Evolutionary conservation across 2,113 vertebrate species (phyloP).

Genomic region (Glaucomys volans): DNA sequence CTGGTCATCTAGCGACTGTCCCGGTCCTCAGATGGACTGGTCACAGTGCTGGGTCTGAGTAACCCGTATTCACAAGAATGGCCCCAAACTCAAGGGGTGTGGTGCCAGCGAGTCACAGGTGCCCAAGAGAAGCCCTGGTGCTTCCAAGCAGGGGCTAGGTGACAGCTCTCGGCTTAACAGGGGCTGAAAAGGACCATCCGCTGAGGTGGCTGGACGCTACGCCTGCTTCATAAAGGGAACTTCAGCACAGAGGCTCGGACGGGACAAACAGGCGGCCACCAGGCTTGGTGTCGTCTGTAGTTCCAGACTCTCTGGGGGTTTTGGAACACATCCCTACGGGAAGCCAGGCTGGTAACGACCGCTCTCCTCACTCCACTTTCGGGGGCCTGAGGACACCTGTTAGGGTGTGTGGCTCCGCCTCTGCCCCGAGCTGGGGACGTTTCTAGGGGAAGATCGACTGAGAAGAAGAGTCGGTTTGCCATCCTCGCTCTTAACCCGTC

Average conservation of each 20-base stretch:
- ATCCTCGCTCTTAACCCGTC: constrained; percentile 27
- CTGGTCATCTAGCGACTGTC: background rate
- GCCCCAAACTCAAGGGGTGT: background rate
- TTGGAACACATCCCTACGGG: background rate
- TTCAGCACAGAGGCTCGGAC: no score
- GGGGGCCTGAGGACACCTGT: background rate
- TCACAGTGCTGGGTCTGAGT: background rate
- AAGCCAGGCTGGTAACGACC: background rate
- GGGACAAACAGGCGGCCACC: background rate
- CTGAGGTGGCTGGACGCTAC: no score
- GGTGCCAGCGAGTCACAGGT: background rate
- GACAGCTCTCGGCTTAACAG: background rate
- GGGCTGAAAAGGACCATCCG: background rate
- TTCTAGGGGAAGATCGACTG: background rate
- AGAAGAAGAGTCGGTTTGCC: background rate
- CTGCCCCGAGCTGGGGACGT: background rate
- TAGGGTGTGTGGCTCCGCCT: background rate
- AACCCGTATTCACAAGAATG: background rate
- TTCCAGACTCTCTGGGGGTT: background rate
- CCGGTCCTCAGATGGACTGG: background rate
- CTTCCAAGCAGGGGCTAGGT: background rate
- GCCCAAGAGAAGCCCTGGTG: background rate
- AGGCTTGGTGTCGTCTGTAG: background rate
- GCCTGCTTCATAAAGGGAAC: background rate
- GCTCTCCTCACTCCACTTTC: background rate